phyloP scores from a whole-genome alignment of 2,113 vertebrate species.

The Silurus glanis region DNA sequence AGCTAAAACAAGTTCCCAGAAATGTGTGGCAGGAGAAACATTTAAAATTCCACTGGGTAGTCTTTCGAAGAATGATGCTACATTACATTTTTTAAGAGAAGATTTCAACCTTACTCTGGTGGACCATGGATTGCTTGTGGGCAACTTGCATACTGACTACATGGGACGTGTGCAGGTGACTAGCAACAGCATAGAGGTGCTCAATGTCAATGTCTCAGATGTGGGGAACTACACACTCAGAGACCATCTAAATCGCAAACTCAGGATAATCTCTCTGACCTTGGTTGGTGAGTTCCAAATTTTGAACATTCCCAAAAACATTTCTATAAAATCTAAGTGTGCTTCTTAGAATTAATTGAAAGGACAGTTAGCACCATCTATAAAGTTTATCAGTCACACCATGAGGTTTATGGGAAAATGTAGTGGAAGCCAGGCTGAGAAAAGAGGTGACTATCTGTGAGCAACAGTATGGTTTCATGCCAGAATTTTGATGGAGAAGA shows the following conservation, averaged over 20 bases:
- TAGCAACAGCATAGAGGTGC: conserved; percentile 50
- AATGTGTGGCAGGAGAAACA: conserved; percentile 58
- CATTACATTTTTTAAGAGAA: conserved; percentile 51
- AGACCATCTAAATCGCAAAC: conserved; percentile 41
- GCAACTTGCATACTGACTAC: conserved; percentile 50
- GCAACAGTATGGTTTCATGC: too few species aligned
- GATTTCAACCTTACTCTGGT: conserved; percentile 59
- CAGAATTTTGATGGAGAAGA: too few species aligned
- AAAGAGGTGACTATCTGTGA: too few species aligned
- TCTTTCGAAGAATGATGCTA: conserved; percentile 28
- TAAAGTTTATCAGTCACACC: too few species aligned
- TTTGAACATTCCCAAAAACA: background rate
- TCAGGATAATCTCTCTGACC: conserved; percentile 58
- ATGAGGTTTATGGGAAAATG: too few species aligned
- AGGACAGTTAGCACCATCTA: background rate
- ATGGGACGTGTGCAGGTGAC: conserved; percentile 50
- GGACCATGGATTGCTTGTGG: conserved; percentile 40
- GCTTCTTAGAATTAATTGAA: background rate
- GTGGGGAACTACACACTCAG: conserved; percentile 59
- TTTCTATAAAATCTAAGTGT: background rate
- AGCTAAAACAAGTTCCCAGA: conserved; percentile 47
- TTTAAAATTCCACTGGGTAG: conserved; percentile 57
- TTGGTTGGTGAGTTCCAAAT: conserved; percentile 57
- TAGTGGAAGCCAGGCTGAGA: too few species aligned
- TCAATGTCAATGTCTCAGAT: conserved; percentile 59